A percentile compares a stretch with the other conserved stretches of the same genome.
Evolutionary conservation across 2,797 vertebrate species (phyloP).

Genomic region (Pagetopsis macropterus): DNA sequence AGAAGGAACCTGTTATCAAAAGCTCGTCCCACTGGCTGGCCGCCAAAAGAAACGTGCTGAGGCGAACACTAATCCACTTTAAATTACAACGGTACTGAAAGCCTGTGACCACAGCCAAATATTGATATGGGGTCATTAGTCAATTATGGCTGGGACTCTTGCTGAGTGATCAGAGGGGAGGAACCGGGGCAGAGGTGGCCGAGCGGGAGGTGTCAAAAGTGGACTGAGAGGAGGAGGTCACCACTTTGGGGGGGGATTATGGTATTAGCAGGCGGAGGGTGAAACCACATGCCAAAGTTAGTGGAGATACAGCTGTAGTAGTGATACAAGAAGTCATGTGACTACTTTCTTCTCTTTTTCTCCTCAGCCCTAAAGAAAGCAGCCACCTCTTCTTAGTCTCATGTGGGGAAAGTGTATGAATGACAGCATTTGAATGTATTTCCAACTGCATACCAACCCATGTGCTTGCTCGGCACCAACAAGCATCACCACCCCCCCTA

Average conservation of each 20-base stretch:
- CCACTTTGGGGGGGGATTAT: constrained; percentile 43
- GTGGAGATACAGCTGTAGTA: constrained; percentile 40
- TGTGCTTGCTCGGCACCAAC: constrained; percentile 48
- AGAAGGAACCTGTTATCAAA: constrained; percentile 85
- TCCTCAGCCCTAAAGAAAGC: constrained; percentile 17
- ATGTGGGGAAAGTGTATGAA: constrained; percentile 25
- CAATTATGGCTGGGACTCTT: constrained; percentile 71
- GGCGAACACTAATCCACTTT: constrained; percentile 84
- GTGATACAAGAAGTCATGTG: constrained; percentile 34
- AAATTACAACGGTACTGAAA: constrained; percentile 82
- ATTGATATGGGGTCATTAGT: constrained; percentile 84
- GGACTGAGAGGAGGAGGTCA: constrained; percentile 62
- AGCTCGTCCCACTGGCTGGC: constrained; percentile 78
- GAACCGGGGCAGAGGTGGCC: constrained; percentile 58
- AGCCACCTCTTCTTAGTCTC: constrained; percentile 8
- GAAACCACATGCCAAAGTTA: constrained; percentile 51
- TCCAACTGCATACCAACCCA: constrained; percentile 37
- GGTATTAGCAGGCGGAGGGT: constrained; percentile 54
- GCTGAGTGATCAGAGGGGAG: constrained; percentile 67
- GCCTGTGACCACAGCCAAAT: constrained; percentile 81
- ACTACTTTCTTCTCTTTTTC: constrained; percentile 19
- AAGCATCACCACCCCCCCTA: constrained; percentile 79
- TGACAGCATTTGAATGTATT: constrained; percentile 31
- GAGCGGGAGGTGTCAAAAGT: constrained; percentile 57
- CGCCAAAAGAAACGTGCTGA: constrained; percentile 85